Base-by-base conservation (phyloP, 2,888 invertebrate genomes). In the Apodemia arnacis region DNA sequence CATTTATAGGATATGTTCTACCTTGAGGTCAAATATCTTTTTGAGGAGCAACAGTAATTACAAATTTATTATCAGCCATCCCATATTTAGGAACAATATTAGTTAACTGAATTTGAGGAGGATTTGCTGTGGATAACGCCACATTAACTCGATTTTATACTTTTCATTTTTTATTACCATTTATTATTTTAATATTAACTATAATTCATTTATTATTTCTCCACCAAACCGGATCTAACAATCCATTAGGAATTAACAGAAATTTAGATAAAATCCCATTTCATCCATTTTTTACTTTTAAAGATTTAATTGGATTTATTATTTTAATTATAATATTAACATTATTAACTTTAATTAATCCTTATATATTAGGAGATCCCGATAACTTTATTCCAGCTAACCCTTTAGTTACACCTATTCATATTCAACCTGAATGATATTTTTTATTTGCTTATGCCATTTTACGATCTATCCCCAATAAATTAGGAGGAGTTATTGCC, bases 391-490 rank as follows among this genome's bases (percentile, higher is more conserved):
- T 98, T 27, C 98, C 98, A 0, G 99, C 99, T 6, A 99, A 99
- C 91, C 98, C 99, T 0, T 94, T 99, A 97, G 98, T 99, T 21
- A 99, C 99, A 0, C 99, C 99, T 0, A 96, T 98, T 10, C 99
- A 99, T 95, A 99, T 99, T 97, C 99, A 99, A 98, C 99, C 99
- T 73, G 99, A 99, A 98, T 99, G 99, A 99, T 99, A 99, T 96
- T 99, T 99, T 95, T 96, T 99, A 98, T 99, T 99, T 98, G 99
- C 99, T 18, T 99, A 99, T 96, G 99, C 99, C 24, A 99, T 99
- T 97, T 93, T 99, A 95, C 99, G 99, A 38, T 99, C 99, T 63
- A 99, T 99, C 84, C 99, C 99, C 8, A 99, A 99, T 96, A 97
- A 99, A 98, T 95, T 99, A 97, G 99, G 99, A 80, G 99, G 99